Conservation (phyloP, 2,888 invertebrate genomes). For the Netelia fuscicornis region DNA sequence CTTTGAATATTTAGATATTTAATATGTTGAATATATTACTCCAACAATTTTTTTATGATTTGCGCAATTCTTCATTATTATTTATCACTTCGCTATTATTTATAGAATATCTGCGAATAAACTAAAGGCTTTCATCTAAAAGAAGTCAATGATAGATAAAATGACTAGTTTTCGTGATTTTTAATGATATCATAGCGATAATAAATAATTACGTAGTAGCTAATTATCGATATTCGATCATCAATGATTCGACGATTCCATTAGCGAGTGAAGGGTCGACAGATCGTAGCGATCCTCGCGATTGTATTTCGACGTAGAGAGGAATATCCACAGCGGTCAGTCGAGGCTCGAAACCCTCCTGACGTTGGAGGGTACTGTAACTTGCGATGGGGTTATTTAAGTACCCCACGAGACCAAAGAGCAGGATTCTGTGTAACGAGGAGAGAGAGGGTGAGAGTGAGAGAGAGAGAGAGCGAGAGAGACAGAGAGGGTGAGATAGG, state of each 20-base stretch:
- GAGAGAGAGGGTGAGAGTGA: slow-evolving; percentile 37
- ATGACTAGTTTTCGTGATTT: not conserved
- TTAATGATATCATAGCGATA: not conserved
- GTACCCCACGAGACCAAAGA: slow-evolving; percentile 73
- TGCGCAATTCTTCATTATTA: no score
- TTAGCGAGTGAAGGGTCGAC: slow-evolving; percentile 18
- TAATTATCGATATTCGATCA: not conserved
- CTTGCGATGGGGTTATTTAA: slow-evolving; percentile 71
- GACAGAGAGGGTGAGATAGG: slow-evolving; percentile 54
- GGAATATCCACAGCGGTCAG: not conserved
- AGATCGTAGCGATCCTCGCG: not conserved
- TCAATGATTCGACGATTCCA: slow-evolving; percentile 11
- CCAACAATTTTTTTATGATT: no score
- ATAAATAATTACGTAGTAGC: no score
- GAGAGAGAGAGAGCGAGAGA: slow-evolving; percentile 52
- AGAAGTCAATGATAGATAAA: no score
- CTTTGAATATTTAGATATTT: no score
- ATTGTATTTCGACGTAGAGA: not conserved
- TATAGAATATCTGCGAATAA: no score
- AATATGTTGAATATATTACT: no score
- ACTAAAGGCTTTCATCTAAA: no score
- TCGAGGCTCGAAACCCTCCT: not conserved
- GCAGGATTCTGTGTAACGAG: slow-evolving; percentile 27
- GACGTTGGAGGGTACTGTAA: not conserved
- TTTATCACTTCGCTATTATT: no score